phyloP scores from a whole-genome alignment of 2,797 vertebrate species.

The Megaceryle alcyon region DNA sequence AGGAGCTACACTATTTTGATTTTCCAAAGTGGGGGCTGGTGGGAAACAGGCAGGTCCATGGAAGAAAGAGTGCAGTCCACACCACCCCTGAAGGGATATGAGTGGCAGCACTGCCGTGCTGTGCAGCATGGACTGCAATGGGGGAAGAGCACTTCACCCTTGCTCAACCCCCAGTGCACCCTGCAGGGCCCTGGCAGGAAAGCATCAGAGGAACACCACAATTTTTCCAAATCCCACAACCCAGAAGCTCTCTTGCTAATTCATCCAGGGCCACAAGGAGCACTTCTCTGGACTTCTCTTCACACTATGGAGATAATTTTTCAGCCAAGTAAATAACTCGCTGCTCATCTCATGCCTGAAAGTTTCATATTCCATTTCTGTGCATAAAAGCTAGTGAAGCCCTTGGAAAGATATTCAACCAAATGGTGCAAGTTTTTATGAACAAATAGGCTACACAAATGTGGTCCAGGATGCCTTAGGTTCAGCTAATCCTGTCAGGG shows the following conservation, averaged over 20 bases:
- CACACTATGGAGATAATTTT: neutral
- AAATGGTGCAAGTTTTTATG: neutral
- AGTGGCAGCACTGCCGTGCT: rapidly evolving
- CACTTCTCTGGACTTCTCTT: neutral
- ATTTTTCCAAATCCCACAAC: neutral
- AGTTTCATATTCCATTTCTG: neutral
- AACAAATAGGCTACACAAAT: neutral
- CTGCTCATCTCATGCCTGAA: neutral
- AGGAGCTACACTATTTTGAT: neutral
- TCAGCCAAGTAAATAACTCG: neutral
- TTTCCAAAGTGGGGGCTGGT: neutral
- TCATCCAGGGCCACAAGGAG: neutral
- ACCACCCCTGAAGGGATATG: rapidly evolving
- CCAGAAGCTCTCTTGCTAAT: neutral
- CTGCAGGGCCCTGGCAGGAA: rapidly evolving
- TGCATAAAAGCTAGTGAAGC: neutral
- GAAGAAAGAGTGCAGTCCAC: neutral
- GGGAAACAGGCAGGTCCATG: neutral
- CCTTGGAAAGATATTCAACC: neutral
- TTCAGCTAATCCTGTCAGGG: neutral
- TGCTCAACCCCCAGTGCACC: rapidly evolving
- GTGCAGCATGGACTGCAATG: rapidly evolving
- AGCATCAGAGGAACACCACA: neutral
- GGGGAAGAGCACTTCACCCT: neutral
- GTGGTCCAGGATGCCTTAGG: neutral